Conservation (phyloP, 2,797 vertebrate genomes). For the Eremophila alpestris region DNA sequence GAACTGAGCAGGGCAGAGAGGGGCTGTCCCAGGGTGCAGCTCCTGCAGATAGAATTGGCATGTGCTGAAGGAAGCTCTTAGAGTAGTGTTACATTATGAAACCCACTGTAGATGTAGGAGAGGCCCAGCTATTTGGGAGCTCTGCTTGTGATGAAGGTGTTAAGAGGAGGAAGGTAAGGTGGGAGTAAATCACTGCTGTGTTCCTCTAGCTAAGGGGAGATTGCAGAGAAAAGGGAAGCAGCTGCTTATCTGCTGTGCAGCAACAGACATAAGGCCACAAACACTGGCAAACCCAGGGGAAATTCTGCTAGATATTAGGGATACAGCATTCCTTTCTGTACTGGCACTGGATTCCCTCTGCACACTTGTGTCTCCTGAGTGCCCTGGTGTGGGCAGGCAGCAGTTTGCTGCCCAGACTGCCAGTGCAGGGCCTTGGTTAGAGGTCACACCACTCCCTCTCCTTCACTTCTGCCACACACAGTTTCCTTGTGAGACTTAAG, state of each 20-base stretch:
- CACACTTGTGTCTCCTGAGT: accelerated
- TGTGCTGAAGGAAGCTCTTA: background rate
- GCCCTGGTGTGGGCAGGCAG: background rate
- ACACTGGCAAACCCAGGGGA: background rate
- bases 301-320: background rate
- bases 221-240: background rate
- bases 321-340: background rate
- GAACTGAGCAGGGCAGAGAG: background rate
- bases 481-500: background rate
- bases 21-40: background rate
- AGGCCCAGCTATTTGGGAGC: background rate
- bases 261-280: background rate
- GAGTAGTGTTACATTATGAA: background rate
- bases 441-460: background rate
- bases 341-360: background rate
- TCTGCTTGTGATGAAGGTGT: background rate
- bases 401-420: background rate
- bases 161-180: background rate
- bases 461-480: background rate
- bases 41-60: background rate
- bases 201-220: background rate
- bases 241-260: background rate
- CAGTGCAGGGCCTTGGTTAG: background rate
- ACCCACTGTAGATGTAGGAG: background rate
- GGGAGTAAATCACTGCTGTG: background rate